Conservation (phyloP, 2,113 vertebrate species). For the Chloropsis cyanopogon region DNA sequence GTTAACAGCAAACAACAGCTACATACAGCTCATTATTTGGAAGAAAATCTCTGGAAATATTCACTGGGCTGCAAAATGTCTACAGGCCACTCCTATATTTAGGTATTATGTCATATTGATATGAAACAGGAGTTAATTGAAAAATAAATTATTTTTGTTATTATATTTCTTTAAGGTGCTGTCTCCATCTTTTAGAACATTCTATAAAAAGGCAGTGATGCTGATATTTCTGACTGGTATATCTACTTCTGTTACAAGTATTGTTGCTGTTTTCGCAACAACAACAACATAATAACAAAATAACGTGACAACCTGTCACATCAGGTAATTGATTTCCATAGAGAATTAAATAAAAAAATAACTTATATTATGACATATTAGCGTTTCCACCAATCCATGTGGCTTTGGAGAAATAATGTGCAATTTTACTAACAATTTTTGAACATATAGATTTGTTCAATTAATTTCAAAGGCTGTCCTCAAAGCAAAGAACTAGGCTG, state of each 20-base stretch:
- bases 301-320: neutral
- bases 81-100: neutral
- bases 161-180: neutral
- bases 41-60: neutral
- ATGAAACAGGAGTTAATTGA: neutral
- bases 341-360: neutral
- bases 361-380: neutral
- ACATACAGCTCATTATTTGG: neutral
- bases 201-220: neutral
- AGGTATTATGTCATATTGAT: neutral
- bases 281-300: neutral
- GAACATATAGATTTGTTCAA: neutral
- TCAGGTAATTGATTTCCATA: neutral
- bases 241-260: neutral
- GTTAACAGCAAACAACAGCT: neutral
- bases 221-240: neutral
- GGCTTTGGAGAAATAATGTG: neutral
- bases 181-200: neutral
- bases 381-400: neutral
- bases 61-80: neutral
- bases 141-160: neutral
- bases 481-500: neutral
- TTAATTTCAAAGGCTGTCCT: neutral
- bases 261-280: neutral
- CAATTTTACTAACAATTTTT: neutral